phyloP scores from a whole-genome alignment of 37 sponge, comb jelly and placozoan species.

The Tethya wilhelma region DNA sequence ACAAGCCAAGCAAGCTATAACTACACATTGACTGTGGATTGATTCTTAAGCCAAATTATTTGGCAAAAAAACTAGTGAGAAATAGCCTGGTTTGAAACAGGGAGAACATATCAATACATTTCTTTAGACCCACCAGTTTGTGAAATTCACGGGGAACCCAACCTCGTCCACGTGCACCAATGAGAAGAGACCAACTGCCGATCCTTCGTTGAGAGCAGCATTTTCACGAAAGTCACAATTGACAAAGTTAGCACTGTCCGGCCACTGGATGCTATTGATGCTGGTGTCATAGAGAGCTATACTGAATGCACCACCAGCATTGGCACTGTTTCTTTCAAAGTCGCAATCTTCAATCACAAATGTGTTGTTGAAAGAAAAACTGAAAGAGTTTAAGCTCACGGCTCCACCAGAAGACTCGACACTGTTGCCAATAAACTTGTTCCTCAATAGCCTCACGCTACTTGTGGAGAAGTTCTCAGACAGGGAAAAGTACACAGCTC shows the following conservation, averaged over 20 bases:
- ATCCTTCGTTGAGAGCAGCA: slow-evolving; percentile 66
- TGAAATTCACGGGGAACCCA: slow-evolving; percentile 70
- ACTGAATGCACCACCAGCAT: slow-evolving; percentile 78
- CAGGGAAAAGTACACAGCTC: slow-evolving; percentile 64
- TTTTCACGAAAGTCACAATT: slow-evolving; percentile 52
- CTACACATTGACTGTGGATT: too few relatives aligned
- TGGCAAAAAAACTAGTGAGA: not conserved
- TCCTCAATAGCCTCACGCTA: slow-evolving; percentile 21
- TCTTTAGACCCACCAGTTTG: slow-evolving; percentile 49
- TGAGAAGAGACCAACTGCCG: slow-evolving; percentile 80
- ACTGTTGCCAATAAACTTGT: slow-evolving; percentile 35
- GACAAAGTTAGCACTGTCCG: slow-evolving; percentile 48
- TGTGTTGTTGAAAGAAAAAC: slow-evolving; percentile 45
- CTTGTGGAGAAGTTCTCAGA: slow-evolving; percentile 45
- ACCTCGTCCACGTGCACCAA: slow-evolving; percentile 75
- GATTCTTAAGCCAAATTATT: not conserved
- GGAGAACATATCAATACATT: not conserved
- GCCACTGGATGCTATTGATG: not conserved
- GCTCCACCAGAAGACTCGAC: slow-evolving; percentile 74
- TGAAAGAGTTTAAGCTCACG: slow-evolving; percentile 63
- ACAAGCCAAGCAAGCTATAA: too few relatives aligned
- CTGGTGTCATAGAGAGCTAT: slow-evolving; percentile 67
- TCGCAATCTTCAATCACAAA: slow-evolving; percentile 39
- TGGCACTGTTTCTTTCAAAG: slow-evolving; percentile 54
- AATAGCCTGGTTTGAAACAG: not conserved